Percentiles rank a stretch among this genome's conserved stretches.
phyloP scores from a whole-genome alignment of 2,113 vertebrate genomes.

The Mormyrus lacerda region DNA sequence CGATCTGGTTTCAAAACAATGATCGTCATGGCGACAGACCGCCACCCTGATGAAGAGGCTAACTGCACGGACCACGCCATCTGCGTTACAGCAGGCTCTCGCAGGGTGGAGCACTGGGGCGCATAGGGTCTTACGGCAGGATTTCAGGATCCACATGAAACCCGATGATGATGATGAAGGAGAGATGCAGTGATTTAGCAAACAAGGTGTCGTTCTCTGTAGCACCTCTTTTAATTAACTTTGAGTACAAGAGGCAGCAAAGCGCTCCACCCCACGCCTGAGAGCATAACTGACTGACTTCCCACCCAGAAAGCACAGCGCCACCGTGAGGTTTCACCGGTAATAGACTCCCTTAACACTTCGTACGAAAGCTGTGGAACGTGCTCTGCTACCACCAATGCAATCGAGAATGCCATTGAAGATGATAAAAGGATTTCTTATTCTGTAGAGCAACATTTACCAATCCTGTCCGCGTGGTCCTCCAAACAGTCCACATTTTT shows the following conservation, averaged over 20 bases:
- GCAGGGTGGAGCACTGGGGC: background rate
- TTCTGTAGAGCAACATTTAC: background rate
- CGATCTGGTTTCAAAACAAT: slow-evolving; percentile 36
- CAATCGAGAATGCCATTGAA: background rate
- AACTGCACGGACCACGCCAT: background rate
- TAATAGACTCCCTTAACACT: background rate
- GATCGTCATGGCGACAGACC: slow-evolving; percentile 15
- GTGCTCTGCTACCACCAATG: background rate
- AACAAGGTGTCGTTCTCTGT: background rate
- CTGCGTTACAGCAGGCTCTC: background rate
- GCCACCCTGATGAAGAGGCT: background rate
- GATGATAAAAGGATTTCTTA: background rate
- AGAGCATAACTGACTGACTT: background rate
- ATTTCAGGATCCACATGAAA: background rate
- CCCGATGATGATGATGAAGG: background rate
- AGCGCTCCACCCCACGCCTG: background rate
- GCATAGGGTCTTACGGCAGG: background rate
- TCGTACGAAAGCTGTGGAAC: background rate
- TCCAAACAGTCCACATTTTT: background rate
- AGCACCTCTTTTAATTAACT: background rate
- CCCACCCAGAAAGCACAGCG: background rate
- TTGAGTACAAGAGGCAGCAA: background rate
- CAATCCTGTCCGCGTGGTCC: background rate
- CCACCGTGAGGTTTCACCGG: background rate
- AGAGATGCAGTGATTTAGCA: background rate